Evolutionary conservation across 2,797 vertebrate species (phyloP), one percentile per base, ranked within the genome.

Genomic region (Picus viridis): DNA sequence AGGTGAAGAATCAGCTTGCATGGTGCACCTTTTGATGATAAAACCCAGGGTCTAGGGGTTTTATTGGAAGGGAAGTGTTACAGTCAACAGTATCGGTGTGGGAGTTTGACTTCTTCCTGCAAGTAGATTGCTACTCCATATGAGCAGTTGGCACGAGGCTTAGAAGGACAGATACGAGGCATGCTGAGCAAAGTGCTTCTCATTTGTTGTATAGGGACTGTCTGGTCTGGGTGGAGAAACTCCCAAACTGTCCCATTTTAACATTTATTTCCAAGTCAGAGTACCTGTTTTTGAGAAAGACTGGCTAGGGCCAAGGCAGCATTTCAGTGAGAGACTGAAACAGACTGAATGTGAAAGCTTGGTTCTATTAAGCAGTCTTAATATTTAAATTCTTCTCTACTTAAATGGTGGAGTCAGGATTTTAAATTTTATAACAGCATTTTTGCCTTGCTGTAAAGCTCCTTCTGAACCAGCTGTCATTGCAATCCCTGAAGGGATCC

Each of bases 1-100:
- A 88, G 92, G 95, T 97, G 94, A 96, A 96, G 95, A 96, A 90
- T 94, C 74, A 63, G 80, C 93, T 95, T 93, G 86, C 68, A 16
- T 1, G 1, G 81, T 89, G 90, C 83, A 92, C 32, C 19, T 93
- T 96, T 94, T 85, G 89, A 74, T 94, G 96, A 96, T 96, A 93
- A 96, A 97, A 97, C 79, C 73, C 72, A 69, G 7, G 49, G 26
- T 53, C 14, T 45, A 23, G 47, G 47, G 53, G 63, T 92, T 86
- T 96, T 68, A 83, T 87, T 89, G 95, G 74, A 78, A 61, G 82
- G 77, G 64, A 90, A 91, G 79, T 72, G 81, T 95, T 93, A 73
- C 56, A 94, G 70, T 92, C 94, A 88, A 85, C 67, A 43, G 76
- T 71, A 56, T 80, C 6, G 12, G 23, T 92, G 86, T 93, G 90